These are phyloP conservation scores for Tenthredo scrophulariae DNA, from an alignment of 2,888 invertebrate species.

Conservation along the genomic window DNA sequence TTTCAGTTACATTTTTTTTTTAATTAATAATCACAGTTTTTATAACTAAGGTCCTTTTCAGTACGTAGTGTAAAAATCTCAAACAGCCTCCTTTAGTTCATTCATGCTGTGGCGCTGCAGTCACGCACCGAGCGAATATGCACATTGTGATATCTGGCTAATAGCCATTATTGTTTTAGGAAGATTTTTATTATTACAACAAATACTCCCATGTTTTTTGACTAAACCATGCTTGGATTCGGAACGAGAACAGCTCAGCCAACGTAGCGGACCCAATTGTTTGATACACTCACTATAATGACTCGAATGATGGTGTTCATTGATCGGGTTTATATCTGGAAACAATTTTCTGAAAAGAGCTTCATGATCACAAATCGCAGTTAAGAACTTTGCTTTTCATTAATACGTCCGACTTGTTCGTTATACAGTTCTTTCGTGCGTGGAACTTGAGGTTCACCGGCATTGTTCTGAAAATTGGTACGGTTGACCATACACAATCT, in stretches of 20 bases:
- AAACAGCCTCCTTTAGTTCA: no score
- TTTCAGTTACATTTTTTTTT: no score
- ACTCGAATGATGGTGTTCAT: conserved; percentile 53
- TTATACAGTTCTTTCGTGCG: conserved; percentile 30
- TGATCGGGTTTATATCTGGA: conserved; percentile 53
- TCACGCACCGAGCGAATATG: no score
- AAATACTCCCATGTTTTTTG: conserved; percentile 17
- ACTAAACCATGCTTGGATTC: conserved; percentile 46
- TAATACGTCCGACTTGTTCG: conserved; percentile 9
- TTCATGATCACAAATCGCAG: no score
- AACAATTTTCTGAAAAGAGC: conserved; percentile 50
- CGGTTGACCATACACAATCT: conserved; percentile 55
- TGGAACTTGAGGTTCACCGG: not conserved
- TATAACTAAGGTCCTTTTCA: no score
- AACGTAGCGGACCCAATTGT: conserved; percentile 48
- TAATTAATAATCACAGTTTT: no score
- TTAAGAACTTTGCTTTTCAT: not conserved
- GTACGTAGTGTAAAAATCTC: no score
- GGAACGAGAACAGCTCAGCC: conserved; percentile 54
- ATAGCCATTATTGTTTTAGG: not conserved
- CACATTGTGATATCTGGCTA: not conserved
- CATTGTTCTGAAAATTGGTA: not conserved
- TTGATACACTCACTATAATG: conserved; percentile 52
- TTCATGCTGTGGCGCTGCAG: no score
- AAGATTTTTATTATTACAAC: conserved; percentile 3